Evolutionary conservation across 2,888 invertebrate species (phyloP), one percentile per base, ranked within the genome.

Genomic region (Odontothrips loti): DNA sequence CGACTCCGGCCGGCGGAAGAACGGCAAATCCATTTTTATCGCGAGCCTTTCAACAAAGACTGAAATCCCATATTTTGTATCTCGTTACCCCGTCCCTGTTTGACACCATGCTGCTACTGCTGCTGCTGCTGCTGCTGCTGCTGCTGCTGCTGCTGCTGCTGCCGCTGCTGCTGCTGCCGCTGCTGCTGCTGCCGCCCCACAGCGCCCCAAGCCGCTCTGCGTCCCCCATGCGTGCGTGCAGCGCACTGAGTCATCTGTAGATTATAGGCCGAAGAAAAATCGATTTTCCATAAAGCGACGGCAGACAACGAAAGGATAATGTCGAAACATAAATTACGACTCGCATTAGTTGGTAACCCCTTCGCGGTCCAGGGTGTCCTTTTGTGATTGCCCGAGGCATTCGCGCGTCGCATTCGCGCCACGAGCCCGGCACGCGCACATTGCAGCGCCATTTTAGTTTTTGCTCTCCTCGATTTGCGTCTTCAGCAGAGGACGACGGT

Each of bases 21-120:
- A 75, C 68, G 12, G 68, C 68, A 75, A 75, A 75, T 75, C 68
- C 68, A 75, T 75, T 75, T 75, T 75, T 75, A 75, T 75, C 68
- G 68, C 27, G 27, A 23, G 68, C 27, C 68, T 75, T 75, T 75
- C 68, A 27, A 75, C 68, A 75, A 75, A 75, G 68, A 75, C 23
- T 27, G 68, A 75, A 75, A 75, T 75, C 23, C 68, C 68, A 75
- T 75, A 75, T 75, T 75, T 75, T 75, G 68, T 75, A 75, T 75
- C 68, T 75, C 68, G 68, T 75, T 75, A 75, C 68, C 12, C 23
- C 68, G 68, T 27, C 68, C 68, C 27, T 43, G 34, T 15, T 58
- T 15, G 58, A 58, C 58, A 58, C 20, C 58, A 58, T 6, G 34
- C 34, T 43, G 34, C 34, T 43, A 6, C 34, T 6, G 34, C 6